phyloP scores from a whole-genome alignment of 2,888 invertebrate species.

The Melolontha melolontha region DNA sequence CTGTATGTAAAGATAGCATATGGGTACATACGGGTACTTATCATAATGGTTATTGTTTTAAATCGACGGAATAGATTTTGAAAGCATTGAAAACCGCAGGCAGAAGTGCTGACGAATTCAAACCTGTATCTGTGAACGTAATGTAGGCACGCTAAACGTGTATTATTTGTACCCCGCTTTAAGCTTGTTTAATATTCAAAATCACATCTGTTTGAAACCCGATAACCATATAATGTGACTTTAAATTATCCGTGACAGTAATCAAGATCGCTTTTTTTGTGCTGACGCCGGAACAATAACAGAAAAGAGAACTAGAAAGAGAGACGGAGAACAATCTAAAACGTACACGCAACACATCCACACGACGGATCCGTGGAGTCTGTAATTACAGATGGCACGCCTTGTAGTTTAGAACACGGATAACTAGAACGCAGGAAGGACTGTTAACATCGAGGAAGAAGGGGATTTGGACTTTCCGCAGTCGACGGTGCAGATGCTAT shows the following conservation, averaged over 20 bases:
- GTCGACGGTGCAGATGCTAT: conserved; percentile 43
- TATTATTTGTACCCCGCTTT: not conserved
- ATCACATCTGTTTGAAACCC: conserved; percentile 52
- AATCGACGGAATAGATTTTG: too few species aligned
- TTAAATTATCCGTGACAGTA: conserved; percentile 48
- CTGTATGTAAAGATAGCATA: too few species aligned
- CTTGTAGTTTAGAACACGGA: conserved; percentile 46
- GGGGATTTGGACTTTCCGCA: conserved; percentile 1
- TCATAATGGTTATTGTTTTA: too few species aligned
- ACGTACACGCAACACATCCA: conserved; percentile 3
- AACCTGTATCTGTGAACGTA: too few species aligned
- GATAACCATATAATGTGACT: conserved; percentile 50
- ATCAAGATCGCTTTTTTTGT: conserved; percentile 43
- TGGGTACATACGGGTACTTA: too few species aligned
- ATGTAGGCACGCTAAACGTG: too few species aligned
- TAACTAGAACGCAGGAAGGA: conserved; percentile 45
- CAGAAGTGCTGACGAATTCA: too few species aligned
- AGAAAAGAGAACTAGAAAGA: conserved; percentile 28
- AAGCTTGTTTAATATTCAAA: conserved; percentile 44
- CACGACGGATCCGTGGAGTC: conserved; percentile 46
- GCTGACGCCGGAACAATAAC: conserved; percentile 37
- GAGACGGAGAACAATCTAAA: too few species aligned
- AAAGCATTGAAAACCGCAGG: too few species aligned
- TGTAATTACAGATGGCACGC: conserved; percentile 48
- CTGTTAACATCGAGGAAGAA: conserved; percentile 45